These are phyloP conservation scores for Aporrectodea caliginosa DNA, from an alignment of 1,140 invertebrate genomes.

Conservation along the genomic window DNA sequence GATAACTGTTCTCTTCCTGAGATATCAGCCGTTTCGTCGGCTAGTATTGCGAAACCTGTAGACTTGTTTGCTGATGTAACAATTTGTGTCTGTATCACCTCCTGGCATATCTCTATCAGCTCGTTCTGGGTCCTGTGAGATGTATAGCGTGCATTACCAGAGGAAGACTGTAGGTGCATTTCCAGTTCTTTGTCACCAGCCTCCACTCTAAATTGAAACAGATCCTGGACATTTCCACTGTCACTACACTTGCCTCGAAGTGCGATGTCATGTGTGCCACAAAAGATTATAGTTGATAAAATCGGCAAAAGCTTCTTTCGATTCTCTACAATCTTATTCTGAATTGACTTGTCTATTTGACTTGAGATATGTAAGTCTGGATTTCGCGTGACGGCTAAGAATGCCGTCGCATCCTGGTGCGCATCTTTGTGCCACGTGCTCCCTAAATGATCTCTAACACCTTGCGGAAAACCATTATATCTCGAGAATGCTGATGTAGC, in stretches of 20 bases:
- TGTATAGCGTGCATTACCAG: constrained; percentile 18
- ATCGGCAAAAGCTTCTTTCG: constrained; percentile 12
- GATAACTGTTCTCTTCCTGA: constrained; percentile 18
- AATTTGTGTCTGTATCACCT: constrained; percentile 12
- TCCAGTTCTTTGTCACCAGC: constrained; percentile 4
- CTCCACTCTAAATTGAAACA: constrained; percentile 11
- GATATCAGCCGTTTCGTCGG: constrained; percentile 20
- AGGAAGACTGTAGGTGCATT: background rate
- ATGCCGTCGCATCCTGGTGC: background rate
- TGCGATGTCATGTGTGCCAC: constrained; percentile 11
- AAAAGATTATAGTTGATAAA: constrained; percentile 12
- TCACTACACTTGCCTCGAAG: constrained; percentile 10
- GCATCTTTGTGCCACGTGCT: too few relatives aligned
- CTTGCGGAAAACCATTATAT: too few relatives aligned
- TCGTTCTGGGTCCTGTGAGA: constrained; percentile 18
- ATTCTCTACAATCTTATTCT: background rate
- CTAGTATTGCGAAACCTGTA: constrained; percentile 13
- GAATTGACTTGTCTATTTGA: background rate
- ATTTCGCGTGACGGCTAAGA: background rate
- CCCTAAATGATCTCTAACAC: too few relatives aligned
- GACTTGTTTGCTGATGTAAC: constrained; percentile 3
- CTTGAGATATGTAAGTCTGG: background rate
- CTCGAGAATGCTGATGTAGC: too few relatives aligned
- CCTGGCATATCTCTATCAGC: constrained; percentile 8
- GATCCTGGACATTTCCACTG: background rate